Base-by-base conservation (phyloP, 2,888 invertebrate species). In the Gryllus longicercus region DNA sequence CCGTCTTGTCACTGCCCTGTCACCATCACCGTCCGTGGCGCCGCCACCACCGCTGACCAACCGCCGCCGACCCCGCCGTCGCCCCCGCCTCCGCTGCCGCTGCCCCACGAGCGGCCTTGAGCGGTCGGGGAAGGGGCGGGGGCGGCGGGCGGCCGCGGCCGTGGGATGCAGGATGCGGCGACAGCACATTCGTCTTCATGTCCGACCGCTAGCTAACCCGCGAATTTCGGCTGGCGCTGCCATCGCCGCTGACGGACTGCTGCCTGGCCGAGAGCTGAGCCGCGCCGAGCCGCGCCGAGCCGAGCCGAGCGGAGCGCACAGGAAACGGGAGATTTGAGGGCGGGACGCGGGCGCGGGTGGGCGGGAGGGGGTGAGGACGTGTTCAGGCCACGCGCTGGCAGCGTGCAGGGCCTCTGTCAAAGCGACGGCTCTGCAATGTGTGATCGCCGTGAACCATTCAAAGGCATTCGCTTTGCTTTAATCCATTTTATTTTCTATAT, bases 191-290 rank as follows among this genome's bases (percentile, higher is more conserved):
- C 63, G 63, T 63, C 63, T 16, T 63, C 63, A 16, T 63, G 63
- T 63, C 63, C 63, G 63, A 63, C 63, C n/a, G 63, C 63, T 14
- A 63, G 63, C 63, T 18, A 38, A 38, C 14, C 63, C 63, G 63
- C 63, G 63, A 63, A 63, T 63, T 63, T 63, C 63, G 63, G 63
- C 63, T 63, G 63, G 16, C 63, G 63, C 63, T 63, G 63, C 63
- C 63, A 63, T n/a, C 63, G n/a, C 11, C n/a, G 63, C 63, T 63
- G 63, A 14, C 63, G n/a, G 63, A 63, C 63, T 63, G 63, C n/a
- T 63, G 63, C 14, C 63, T 63, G 63, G n/a, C 63, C 10, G 63
- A 63, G 63, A 63, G 63, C 16, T 18, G 63, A 38, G 21, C 21
- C 21, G n/a, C n/a, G 38, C 38, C 38, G 38, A 0, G 38, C 38